phyloP scores from a whole-genome alignment of 2,797 vertebrate species.

The Champsocephalus gunnari region DNA sequence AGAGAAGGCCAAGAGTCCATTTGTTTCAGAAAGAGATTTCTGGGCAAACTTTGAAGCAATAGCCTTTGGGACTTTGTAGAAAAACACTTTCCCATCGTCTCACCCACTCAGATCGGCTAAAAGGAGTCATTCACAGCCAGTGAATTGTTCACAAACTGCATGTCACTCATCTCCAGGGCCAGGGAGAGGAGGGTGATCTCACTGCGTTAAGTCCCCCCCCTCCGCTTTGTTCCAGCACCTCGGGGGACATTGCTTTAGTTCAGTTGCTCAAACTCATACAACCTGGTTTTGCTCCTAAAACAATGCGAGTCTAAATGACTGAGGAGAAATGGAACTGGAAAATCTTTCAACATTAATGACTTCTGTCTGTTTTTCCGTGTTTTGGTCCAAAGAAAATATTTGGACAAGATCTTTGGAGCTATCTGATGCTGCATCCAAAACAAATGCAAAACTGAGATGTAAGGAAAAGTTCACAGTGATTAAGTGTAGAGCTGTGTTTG shows the following conservation, averaged over 20 bases:
- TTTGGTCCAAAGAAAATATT: constrained; percentile 67
- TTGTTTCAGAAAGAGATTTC: constrained; percentile 5
- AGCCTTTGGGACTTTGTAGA: background rate
- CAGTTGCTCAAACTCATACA: constrained; percentile 60
- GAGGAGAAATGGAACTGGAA: constrained; percentile 56
- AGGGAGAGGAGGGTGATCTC: constrained; percentile 50
- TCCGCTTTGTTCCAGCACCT: constrained; percentile 39
- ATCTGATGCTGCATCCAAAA: constrained; percentile 61
- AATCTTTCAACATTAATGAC: constrained; percentile 62
- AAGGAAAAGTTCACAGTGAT: constrained; percentile 31
- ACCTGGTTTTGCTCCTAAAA: constrained; percentile 59
- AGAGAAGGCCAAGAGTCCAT: constrained; percentile 7
- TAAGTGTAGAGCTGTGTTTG: constrained; percentile 13
- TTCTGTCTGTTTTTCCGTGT: constrained; percentile 64
- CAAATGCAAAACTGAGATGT: constrained; percentile 49
- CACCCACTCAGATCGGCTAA: constrained; percentile 23
- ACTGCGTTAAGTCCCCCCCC: constrained; percentile 35
- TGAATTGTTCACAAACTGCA: constrained; percentile 43
- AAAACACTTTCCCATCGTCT: constrained; percentile 14
- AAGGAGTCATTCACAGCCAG: constrained; percentile 48
- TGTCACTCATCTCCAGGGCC: constrained; percentile 52
- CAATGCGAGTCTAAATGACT: constrained; percentile 35
- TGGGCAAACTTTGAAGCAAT: constrained; percentile 17
- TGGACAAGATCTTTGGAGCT: constrained; percentile 53
- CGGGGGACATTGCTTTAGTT: constrained; percentile 32